Percentiles rank a stretch among this genome's conserved stretches.
Evolutionary conservation across 1,140 invertebrate species (phyloP).

Genomic region (Heliconius eleuchia): DNA sequence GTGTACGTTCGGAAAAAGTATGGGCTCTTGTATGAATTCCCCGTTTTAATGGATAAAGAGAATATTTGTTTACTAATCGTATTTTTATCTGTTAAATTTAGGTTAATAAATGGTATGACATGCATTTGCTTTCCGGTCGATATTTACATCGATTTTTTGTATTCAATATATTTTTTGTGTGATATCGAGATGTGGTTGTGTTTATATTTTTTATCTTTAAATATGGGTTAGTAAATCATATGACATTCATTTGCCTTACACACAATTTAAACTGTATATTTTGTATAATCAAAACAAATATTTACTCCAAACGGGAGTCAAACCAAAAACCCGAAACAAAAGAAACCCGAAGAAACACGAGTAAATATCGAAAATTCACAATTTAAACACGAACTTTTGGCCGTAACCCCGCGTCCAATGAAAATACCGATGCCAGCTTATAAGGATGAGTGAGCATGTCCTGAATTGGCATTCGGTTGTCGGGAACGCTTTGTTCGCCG

Average conservation of each 20-base stretch:
- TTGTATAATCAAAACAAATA: too few relatives aligned
- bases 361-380: not conserved
- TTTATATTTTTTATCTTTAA: too few relatives aligned
- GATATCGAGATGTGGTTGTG: too few relatives aligned
- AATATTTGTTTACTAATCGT: not conserved
- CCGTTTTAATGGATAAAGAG: too few relatives aligned
- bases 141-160: too few relatives aligned
- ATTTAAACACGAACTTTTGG: conserved; percentile 6
- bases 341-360: not conserved
- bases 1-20: not conserved
- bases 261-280: too few relatives aligned
- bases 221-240: too few relatives aligned
- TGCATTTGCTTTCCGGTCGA: not conserved
- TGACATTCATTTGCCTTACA: too few relatives aligned
- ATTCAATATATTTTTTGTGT: too few relatives aligned
- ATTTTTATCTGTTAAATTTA: not conserved
- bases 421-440: conserved; percentile 44
- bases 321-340: too few relatives aligned
- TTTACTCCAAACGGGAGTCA: too few relatives aligned
- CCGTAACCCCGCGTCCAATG: conserved; percentile 23
- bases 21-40: too few relatives aligned
- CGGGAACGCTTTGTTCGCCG: conserved; percentile 55
- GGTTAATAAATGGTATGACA: not conserved
- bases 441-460: conserved; percentile 57
- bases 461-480: conserved; percentile 40